phyloP scores from a whole-genome alignment of 2,888 invertebrate genomes.

The Seladonia tumulorum region DNA sequence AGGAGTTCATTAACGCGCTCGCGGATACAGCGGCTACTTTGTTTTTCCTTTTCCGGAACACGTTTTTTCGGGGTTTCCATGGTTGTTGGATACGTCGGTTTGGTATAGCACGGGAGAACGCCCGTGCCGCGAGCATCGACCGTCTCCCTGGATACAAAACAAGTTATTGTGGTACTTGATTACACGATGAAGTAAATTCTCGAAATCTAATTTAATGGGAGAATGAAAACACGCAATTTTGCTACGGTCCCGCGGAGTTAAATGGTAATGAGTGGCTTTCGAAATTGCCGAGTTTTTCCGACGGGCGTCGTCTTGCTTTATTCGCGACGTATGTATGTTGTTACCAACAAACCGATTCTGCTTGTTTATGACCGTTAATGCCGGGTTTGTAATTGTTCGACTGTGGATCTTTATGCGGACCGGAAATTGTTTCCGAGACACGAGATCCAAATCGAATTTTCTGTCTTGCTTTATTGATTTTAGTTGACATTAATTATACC shows the following conservation, averaged over 20 bases:
- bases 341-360: background rate
- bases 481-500: background rate
- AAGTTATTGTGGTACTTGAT: slow-evolving; percentile 22
- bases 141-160: slow-evolving; percentile 1
- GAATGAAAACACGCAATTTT: background rate
- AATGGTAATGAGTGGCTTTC: background rate
- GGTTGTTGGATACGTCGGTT: background rate
- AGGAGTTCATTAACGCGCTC: slow-evolving; percentile 12
- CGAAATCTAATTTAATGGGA: slow-evolving; percentile 15
- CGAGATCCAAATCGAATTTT: background rate
- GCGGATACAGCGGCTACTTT: background rate
- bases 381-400: background rate
- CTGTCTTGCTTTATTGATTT: background rate
- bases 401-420: background rate
- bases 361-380: background rate
- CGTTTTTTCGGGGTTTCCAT: slow-evolving; percentile 29
- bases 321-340: background rate
- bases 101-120: background rate
- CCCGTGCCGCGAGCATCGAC: background rate
- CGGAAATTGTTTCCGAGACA: too few species aligned
- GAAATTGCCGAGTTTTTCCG: slow-evolving; percentile 3
- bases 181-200: slow-evolving; percentile 23
- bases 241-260: background rate
- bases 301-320: background rate
- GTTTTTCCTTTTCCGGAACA: slow-evolving; percentile 6